These are phyloP conservation scores for Tragopan temminckii DNA, from an alignment of 2,797 vertebrate genomes.

Conservation along the genomic window DNA sequence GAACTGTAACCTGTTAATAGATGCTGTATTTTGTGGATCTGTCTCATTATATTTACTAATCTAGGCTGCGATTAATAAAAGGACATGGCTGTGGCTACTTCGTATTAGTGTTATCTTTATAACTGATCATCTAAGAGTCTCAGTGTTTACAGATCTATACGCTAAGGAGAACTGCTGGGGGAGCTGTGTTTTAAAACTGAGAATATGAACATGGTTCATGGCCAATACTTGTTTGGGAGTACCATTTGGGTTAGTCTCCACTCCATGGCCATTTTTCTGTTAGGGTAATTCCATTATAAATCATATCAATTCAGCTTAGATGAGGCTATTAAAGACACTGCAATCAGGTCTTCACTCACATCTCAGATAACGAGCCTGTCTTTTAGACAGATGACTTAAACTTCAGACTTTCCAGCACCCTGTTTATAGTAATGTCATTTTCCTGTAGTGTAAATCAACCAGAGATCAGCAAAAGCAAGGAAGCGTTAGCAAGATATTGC, in stretches of 20 bases:
- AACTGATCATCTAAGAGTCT: not conserved
- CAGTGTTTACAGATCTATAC: not conserved
- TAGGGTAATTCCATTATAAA: not conserved
- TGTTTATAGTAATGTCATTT: not conserved
- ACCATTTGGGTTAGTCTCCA: not conserved
- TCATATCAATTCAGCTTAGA: not conserved
- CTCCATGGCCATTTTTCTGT: not conserved
- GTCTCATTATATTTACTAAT: not conserved
- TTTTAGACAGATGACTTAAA: not conserved
- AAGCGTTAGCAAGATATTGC: not conserved
- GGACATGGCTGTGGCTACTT: rapidly evolving
- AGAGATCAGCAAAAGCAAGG: not conserved
- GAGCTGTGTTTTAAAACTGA: not conserved
- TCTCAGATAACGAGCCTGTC: not conserved
- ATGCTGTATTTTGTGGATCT: not conserved
- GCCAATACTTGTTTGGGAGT: not conserved
- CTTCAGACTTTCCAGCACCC: not conserved
- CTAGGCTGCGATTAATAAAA: not conserved
- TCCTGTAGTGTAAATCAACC: not conserved
- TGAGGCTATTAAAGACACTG: not conserved
- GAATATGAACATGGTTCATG: not conserved
- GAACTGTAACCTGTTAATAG: not conserved
- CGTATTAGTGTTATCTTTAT: not conserved
- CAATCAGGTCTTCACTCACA: not conserved
- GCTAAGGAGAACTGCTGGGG: not conserved